These are phyloP conservation scores for Miniopterus natalensis DNA, from an alignment of 2,113 vertebrate genomes.

Conservation along the genomic window DNA sequence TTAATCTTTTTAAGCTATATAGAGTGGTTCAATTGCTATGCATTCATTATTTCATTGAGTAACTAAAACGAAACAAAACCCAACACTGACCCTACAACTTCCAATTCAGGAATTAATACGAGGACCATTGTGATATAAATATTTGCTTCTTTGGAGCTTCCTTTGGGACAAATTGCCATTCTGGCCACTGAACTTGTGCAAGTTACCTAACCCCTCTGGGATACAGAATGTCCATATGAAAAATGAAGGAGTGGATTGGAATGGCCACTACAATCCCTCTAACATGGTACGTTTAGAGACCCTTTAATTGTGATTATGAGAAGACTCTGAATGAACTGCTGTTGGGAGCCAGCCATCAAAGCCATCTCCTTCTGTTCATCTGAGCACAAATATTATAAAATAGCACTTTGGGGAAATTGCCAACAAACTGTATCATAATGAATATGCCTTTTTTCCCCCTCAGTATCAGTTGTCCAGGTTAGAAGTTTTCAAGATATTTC, in stretches of 20 bases:
- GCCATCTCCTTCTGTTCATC: slow-evolving; percentile 36
- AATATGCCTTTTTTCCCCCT: background rate
- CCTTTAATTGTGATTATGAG: slow-evolving; percentile 42
- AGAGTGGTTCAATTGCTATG: background rate
- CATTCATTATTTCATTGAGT: background rate
- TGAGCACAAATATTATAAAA: background rate
- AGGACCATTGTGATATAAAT: background rate
- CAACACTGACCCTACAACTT: background rate
- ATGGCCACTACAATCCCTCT: background rate
- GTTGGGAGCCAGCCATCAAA: slow-evolving; percentile 22
- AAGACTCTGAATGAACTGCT: background rate
- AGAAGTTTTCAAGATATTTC: background rate
- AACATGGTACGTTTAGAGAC: background rate
- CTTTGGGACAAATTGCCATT: background rate
- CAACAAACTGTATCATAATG: background rate
- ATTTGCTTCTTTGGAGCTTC: background rate
- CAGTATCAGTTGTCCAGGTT: background rate
- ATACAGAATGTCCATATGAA: background rate
- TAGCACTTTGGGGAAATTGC: background rate
- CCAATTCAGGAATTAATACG: background rate
- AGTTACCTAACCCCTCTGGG: background rate
- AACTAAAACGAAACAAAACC: background rate
- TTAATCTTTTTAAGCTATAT: background rate
- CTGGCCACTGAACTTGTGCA: background rate
- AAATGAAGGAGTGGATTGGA: background rate